These are phyloP conservation scores for Clarias laeviceps DNA, from an alignment of 2,797 vertebrate species.

Conservation along the genomic window DNA sequence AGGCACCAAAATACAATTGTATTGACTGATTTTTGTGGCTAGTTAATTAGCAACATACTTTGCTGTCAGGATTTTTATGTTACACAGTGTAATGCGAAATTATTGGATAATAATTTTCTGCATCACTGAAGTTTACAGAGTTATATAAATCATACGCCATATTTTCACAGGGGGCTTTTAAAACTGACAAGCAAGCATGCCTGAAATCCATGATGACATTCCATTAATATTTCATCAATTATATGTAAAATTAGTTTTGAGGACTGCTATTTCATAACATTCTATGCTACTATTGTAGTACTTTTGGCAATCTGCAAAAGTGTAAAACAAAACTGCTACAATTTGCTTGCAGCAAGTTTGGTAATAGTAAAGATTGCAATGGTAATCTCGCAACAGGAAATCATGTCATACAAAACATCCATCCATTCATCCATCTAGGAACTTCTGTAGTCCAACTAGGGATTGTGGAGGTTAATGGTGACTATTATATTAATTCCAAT, in stretches of 20 bases:
- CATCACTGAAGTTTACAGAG: neutral
- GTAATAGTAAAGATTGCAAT: constrained; percentile 19
- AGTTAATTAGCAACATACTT: constrained; percentile 18
- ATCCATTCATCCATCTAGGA: no score
- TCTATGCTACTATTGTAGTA: neutral
- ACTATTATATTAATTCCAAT: no score
- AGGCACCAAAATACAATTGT: neutral
- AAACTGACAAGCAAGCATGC: constrained; percentile 22
- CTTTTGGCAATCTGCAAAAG: constrained; percentile 25
- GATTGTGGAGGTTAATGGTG: no score
- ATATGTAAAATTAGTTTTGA: constrained; percentile 30
- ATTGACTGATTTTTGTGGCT: constrained; percentile 5
- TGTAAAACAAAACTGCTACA: constrained; percentile 17
- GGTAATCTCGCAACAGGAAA: constrained; percentile 7
- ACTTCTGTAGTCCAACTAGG: no score
- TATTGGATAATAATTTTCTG: constrained; percentile 2
- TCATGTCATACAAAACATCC: neutral
- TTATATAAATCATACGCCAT: constrained; percentile 22
- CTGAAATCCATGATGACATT: constrained; percentile 13
- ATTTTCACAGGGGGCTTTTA: neutral
- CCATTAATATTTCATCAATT: constrained; percentile 36
- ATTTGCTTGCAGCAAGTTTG: constrained; percentile 17
- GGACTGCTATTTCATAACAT: constrained; percentile 40
- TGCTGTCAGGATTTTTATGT: neutral
- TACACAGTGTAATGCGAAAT: constrained; percentile 1